Evolutionary conservation across 2,113 vertebrate species (phyloP).

Genomic region (Chlamydotis undulata): DNA sequence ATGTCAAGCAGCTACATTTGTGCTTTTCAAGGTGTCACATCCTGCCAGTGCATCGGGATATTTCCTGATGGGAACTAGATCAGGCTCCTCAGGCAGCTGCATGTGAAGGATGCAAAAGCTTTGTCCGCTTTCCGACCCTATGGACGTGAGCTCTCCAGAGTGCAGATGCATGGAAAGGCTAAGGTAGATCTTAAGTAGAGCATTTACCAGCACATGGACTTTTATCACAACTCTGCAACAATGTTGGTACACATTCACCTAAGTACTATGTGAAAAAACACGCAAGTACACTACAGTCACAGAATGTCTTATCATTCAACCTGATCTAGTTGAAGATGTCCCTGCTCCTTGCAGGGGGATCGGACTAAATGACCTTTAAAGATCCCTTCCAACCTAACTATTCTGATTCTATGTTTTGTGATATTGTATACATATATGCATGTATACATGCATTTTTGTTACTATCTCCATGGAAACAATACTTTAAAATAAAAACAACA

Average conservation of each 20-base stretch:
- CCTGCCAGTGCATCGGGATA: fast-evolving
- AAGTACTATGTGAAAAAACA: background rate
- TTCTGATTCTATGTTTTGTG: background rate
- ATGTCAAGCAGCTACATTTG: background rate
- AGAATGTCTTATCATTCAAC: background rate
- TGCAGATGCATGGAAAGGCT: background rate
- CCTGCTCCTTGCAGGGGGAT: no score
- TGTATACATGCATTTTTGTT: background rate
- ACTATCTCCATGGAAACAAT: background rate
- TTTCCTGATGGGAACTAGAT: background rate
- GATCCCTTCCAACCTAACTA: no score
- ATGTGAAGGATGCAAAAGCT: background rate
- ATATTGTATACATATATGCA: no score
- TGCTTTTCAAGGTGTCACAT: background rate
- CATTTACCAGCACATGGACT: background rate
- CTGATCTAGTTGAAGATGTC: no score
- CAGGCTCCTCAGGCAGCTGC: background rate
- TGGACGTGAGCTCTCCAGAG: background rate
- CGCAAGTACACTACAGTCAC: background rate
- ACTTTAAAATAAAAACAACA: background rate
- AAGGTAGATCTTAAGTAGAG: background rate
- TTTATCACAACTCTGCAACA: background rate
- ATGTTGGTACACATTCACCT: background rate
- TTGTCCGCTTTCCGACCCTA: background rate
- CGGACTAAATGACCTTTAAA: no score